Conservation (phyloP, 2,888 invertebrate species). For the Heliconius cydno region DNA sequence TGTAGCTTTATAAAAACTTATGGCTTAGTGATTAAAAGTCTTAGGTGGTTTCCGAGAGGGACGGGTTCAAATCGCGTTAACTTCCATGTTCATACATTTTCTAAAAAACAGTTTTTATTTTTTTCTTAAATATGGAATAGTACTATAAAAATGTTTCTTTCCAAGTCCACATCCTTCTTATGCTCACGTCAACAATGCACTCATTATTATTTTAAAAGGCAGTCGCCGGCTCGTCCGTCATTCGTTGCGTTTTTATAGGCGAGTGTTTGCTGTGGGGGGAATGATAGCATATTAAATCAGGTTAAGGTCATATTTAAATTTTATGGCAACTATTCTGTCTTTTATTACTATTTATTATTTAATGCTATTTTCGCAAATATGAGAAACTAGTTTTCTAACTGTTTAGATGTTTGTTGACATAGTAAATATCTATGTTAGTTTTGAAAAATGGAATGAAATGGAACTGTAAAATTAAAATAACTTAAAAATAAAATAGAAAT, state of each 20-base stretch:
- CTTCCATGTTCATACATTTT: no score
- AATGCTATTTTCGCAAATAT: neutral
- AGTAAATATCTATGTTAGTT: no score
- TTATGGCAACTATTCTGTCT: conserved; percentile 7
- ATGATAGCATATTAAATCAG: conserved; percentile 81
- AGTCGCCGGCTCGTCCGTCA: conserved; percentile 72
- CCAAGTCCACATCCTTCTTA: conserved; percentile 55
- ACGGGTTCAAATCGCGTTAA: no score
- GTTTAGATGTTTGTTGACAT: neutral
- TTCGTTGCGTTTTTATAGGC: conserved; percentile 69
- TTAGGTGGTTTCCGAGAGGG: no score
- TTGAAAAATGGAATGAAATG: no score
- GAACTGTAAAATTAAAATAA: no score
- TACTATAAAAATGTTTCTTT: no score
- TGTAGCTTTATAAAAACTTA: no score
- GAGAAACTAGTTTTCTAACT: neutral
- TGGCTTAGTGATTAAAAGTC: no score
- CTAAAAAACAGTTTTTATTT: no score
- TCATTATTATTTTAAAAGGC: conserved; percentile 79
- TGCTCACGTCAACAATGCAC: conserved; percentile 70
- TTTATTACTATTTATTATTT: neutral
- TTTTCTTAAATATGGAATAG: no score
- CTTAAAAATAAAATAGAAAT: no score
- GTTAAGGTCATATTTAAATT: conserved; percentile 70
- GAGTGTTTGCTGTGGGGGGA: conserved; percentile 50